Percentiles rank a stretch among this genome's conserved stretches.
Conservation (phyloP, 30 jellyfish, hydroid and myxozoan genomes). For the Aurelia aurita region DNA sequence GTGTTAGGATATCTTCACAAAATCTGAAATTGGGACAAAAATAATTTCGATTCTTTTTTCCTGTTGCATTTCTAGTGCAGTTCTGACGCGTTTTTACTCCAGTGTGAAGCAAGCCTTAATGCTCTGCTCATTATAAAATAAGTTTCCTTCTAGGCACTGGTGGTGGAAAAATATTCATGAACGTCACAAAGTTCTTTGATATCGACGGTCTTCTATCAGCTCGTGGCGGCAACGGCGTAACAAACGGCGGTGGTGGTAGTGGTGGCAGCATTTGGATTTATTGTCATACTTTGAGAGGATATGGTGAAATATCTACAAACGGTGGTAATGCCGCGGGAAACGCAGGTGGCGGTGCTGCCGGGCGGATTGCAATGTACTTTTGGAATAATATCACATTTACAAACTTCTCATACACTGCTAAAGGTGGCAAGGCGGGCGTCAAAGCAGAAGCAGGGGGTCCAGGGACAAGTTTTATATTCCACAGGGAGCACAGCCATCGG, state of each 20-base stretch:
- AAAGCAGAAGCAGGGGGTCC: slow-evolving; percentile 73
- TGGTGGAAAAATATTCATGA: slow-evolving; percentile 71
- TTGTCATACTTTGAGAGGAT: slow-evolving; percentile 71
- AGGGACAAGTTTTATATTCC: slow-evolving; percentile 64
- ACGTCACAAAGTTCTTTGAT: slow-evolving; percentile 58
- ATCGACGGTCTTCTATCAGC: slow-evolving; percentile 69
- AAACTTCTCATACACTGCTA: slow-evolving; percentile 61
- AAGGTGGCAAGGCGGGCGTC: slow-evolving; percentile 63
- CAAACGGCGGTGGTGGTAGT: slow-evolving; percentile 78
- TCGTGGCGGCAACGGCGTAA: slow-evolving; percentile 55
- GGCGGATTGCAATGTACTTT: slow-evolving; percentile 66
- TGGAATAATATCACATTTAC: slow-evolving; percentile 61
- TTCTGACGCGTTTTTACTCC: no score
- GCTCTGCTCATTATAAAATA: no score
- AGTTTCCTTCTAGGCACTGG: slow-evolving; percentile 56
- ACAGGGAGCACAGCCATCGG: slow-evolving; percentile 63
- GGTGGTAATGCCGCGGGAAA: slow-evolving; percentile 70
- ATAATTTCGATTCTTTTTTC: no score
- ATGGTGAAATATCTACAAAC: slow-evolving; percentile 63
- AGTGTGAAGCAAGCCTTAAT: no score
- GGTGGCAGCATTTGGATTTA: slow-evolving; percentile 77
- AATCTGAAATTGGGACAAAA: no score
- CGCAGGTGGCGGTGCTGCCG: slow-evolving; percentile 80
- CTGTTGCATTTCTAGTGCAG: no score
- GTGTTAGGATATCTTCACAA: no score